Conservation (phyloP, 1,140 invertebrate genomes). For the Uloborus diversus region DNA sequence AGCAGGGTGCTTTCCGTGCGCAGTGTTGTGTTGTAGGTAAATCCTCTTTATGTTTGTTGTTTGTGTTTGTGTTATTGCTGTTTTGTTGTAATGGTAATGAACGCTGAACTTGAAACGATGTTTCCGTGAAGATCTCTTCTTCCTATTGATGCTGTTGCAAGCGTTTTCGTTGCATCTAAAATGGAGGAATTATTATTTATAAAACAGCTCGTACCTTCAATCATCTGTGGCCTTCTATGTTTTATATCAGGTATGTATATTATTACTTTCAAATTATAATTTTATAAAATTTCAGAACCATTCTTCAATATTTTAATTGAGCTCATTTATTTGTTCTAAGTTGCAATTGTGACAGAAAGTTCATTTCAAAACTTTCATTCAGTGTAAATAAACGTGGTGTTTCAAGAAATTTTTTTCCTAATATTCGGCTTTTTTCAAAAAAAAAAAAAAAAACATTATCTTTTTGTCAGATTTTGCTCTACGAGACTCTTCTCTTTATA, state of each 20-base stretch:
- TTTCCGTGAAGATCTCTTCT: slow-evolving; percentile 36
- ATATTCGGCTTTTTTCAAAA: no score
- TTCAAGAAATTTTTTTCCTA: no score
- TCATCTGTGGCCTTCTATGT: slow-evolving; percentile 54
- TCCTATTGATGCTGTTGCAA: slow-evolving; percentile 26
- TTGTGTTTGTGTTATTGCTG: slow-evolving; percentile 48
- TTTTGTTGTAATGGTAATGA: slow-evolving; percentile 41
- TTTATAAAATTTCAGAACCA: no score
- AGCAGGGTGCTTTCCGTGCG: slow-evolving; percentile 39
- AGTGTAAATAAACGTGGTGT: no score
- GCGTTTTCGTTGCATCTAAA: slow-evolving; percentile 3
- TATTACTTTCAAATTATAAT: not conserved
- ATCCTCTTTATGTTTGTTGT: slow-evolving; percentile 24
- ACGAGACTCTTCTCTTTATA: no score
- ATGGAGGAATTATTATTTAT: slow-evolving; percentile 44
- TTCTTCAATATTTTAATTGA: no score
- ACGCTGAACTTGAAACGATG: slow-evolving; percentile 19
- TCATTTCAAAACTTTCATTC: no score
- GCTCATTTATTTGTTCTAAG: no score
- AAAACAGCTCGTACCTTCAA: slow-evolving; percentile 47
- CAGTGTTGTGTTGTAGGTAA: slow-evolving; percentile 26
- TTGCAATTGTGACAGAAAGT: no score
- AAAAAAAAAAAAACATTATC: no score
- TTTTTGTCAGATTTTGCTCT: no score
- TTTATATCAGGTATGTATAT: slow-evolving; percentile 36